Evolutionary conservation across 2,113 vertebrate genomes (phyloP), one percentile per base, ranked within the genome.

Genomic region (Phalacrocorax carbo): DNA sequence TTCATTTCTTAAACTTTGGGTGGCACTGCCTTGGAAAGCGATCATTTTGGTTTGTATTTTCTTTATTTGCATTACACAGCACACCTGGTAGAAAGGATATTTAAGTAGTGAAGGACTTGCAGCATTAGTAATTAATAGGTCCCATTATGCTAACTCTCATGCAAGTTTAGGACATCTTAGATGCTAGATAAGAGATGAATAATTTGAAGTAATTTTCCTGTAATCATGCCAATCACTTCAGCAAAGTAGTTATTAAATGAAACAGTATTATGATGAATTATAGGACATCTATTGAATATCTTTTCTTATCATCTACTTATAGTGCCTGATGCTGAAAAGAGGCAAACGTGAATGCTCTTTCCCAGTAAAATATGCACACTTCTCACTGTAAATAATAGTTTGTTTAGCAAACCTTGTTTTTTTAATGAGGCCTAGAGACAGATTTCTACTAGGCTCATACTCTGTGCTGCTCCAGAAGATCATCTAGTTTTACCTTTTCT

Each of bases 221-320:
- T 97, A 98, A 98, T 98, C 98, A 98, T 98, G 98, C 98, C 98
- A 98, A 98, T 98, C 98, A 98, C 98, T 98, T 98, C 97, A 98
- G 98, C 97, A 98, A 98, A 98, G 98, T 98, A 98, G 98, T 98
- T 98, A 98, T 98, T 98, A 98, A 98, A 98, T 98, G 98, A 98
- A 98, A 98, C 97, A 97, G 98, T 98, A 98, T 98, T 98, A 98
- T 97, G 98, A 98, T 98, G 98, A 98, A 98, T 98, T 98, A 98
- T 97, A 98, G 98, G 97, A 98, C 98, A 98, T 98, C 98, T 98
- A 97, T 97, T 98, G 97, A 98, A 98, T 98, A 98, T 97, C 97
- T 98, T 98, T 98, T 97, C 97, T 98, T 98, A 98, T 97, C 96
- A 97, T 94, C 95, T 98, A 97, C 97, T 98, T 97, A 96, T 34